These are phyloP conservation scores for Microchirus variegatus DNA, from an alignment of 2,797 vertebrate genomes.

Conservation along the genomic window DNA sequence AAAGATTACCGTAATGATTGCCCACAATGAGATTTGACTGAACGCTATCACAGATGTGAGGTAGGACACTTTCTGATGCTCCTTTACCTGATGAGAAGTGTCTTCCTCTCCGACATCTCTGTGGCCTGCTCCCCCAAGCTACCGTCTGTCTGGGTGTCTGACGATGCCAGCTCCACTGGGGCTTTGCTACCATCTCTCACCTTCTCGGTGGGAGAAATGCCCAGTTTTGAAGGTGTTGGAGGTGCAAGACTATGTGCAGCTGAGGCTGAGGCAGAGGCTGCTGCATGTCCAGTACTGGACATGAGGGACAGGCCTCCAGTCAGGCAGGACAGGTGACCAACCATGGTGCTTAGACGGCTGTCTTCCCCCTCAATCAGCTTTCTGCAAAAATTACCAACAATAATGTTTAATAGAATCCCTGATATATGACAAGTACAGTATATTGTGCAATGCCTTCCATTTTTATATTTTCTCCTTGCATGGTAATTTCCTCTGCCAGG, in stretches of 20 bases:
- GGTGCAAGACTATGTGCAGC: constrained; percentile 7
- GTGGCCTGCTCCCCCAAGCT: constrained; percentile 65
- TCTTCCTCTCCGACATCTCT: constrained; percentile 79
- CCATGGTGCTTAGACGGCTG: constrained; percentile 73
- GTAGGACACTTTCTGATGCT: no score
- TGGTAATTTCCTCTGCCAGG: no score
- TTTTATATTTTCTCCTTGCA: no score
- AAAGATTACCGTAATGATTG: neutral
- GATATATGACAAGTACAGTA: no score
- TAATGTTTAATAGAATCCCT: neutral
- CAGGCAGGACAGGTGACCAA: constrained; percentile 55
- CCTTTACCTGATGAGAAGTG: constrained; percentile 80
- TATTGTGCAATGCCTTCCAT: neutral
- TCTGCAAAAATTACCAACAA: constrained; percentile 46
- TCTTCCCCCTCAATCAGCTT: constrained; percentile 85
- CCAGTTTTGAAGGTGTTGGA: neutral
- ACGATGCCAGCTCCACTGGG: constrained; percentile 43
- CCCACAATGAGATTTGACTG: neutral
- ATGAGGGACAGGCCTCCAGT: constrained; percentile 25
- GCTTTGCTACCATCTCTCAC: neutral
- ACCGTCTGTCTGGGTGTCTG: constrained; percentile 36
- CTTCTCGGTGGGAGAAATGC: constrained; percentile 8
- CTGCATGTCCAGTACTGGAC: neutral
- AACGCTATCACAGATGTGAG: neutral
- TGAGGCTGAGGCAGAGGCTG: constrained; percentile 7